These are phyloP conservation scores for Clarias batrachus DNA, from an alignment of 2,113 vertebrate genomes.

Conservation along the genomic window DNA sequence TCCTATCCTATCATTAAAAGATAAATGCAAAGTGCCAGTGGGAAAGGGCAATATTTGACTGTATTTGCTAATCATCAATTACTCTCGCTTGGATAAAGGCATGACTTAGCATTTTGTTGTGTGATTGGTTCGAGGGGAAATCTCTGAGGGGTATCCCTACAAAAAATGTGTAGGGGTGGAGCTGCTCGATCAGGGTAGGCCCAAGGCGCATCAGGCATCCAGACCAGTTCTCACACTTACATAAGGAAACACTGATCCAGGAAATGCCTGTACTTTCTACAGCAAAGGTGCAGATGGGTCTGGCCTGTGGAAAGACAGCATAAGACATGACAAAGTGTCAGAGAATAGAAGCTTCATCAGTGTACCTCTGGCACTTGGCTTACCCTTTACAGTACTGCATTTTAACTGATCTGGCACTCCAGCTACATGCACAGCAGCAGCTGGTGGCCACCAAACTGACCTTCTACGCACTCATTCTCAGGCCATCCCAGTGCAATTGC, in stretches of 20 bases:
- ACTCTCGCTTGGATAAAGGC: not conserved
- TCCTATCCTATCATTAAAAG: not conserved
- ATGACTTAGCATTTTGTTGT: not conserved
- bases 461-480: not conserved
- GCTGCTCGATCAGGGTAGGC: not conserved
- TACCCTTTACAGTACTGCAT: not conserved
- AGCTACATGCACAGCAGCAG: not conserved
- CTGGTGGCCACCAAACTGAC: not conserved
- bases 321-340: not conserved
- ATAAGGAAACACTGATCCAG: not conserved
- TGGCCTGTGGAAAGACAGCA: not conserved
- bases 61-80: not conserved
- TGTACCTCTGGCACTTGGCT: too few species aligned
- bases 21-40: not conserved
- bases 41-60: not conserved
- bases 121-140: not conserved
- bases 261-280: not conserved
- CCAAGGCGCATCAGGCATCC: not conserved
- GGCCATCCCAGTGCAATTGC: not conserved
- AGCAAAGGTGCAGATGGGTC: not conserved
- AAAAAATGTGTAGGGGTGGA: not conserved
- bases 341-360: not conserved
- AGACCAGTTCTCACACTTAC: not conserved
- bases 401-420: not conserved
- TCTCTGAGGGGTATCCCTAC: not conserved